Evolutionary conservation across 2,113 vertebrate genomes (phyloP).

Genomic region (Pardalotus punctatus): DNA sequence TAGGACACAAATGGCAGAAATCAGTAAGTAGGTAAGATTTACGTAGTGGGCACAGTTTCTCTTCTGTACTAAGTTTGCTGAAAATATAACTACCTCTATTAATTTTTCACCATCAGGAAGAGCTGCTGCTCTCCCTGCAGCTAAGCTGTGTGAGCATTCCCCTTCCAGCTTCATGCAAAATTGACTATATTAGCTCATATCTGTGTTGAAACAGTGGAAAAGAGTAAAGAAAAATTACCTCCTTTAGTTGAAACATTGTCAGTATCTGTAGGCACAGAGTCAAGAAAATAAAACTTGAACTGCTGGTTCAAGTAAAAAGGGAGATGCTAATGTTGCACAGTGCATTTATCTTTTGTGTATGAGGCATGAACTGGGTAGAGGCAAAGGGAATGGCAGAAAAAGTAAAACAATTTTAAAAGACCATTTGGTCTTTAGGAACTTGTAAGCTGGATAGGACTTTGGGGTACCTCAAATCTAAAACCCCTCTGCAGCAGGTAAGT

Average conservation of each 20-base stretch:
- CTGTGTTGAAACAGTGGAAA: neutral
- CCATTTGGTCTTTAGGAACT: neutral
- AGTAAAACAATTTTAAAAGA: neutral
- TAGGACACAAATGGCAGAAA: neutral
- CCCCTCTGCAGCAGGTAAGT: neutral
- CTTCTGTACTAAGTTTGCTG: neutral
- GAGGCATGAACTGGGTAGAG: neutral
- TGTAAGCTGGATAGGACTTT: neutral
- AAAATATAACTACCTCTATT: neutral
- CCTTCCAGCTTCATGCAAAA: neutral
- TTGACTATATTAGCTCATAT: neutral
- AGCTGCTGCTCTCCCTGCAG: neutral
- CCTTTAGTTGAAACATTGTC: neutral
- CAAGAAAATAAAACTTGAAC: neutral
- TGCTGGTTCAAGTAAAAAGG: neutral
- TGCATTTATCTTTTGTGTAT: neutral
- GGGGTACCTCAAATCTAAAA: neutral
- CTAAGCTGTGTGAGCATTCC: neutral
- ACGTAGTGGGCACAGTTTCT: neutral
- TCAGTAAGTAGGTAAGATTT: neutral
- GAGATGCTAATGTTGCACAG: neutral
- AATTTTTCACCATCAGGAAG: neutral
- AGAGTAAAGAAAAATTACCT: neutral
- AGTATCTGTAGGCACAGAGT: neutral
- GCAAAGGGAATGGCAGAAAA: neutral